Percentiles rank a stretch among this genome's conserved stretches.
phyloP scores from a whole-genome alignment of 2,797 vertebrate species.

The Coranthus polyacanthus region DNA sequence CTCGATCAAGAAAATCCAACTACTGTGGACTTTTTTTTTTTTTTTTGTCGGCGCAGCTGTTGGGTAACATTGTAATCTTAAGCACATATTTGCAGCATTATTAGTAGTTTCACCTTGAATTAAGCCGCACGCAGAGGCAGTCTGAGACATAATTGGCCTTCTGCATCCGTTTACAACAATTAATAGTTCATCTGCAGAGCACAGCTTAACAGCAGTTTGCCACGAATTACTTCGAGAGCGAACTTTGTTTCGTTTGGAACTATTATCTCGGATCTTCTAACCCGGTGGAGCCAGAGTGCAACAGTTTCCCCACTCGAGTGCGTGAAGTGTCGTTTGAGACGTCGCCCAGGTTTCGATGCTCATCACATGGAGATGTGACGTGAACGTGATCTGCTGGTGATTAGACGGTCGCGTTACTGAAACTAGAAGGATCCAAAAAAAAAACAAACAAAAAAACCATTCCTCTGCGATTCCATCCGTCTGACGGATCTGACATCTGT shows the following conservation, averaged over 20 bases:
- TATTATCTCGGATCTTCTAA: neutral
- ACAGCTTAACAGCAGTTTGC: neutral
- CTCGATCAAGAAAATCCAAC: neutral
- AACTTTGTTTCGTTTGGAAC: neutral
- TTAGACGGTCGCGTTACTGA: constrained; percentile 47
- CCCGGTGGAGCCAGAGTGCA: constrained; percentile 1
- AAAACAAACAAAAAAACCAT: too few relatives aligned
- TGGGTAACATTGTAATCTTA: neutral
- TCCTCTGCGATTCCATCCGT: constrained; percentile 23
- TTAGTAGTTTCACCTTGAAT: constrained; percentile 23
- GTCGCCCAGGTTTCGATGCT: constrained; percentile 11
- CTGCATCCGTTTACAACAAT: constrained; percentile 27
- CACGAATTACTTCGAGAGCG: neutral
- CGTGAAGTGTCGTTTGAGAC: constrained; percentile 10
- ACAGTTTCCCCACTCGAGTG: constrained; percentile 18
- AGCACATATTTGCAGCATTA: neutral
- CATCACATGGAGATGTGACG: constrained; percentile 40
- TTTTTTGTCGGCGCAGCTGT: constrained; percentile 35
- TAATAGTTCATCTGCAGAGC: neutral
- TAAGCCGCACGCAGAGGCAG: constrained; percentile 1
- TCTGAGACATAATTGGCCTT: neutral
- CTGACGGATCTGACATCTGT: constrained; percentile 32
- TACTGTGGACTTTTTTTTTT: constrained; percentile 23
- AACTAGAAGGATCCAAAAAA: constrained; percentile 41
- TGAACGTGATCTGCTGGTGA: constrained; percentile 28